phyloP scores from a whole-genome alignment of 2,113 vertebrate species.

The Mugil cephalus region DNA sequence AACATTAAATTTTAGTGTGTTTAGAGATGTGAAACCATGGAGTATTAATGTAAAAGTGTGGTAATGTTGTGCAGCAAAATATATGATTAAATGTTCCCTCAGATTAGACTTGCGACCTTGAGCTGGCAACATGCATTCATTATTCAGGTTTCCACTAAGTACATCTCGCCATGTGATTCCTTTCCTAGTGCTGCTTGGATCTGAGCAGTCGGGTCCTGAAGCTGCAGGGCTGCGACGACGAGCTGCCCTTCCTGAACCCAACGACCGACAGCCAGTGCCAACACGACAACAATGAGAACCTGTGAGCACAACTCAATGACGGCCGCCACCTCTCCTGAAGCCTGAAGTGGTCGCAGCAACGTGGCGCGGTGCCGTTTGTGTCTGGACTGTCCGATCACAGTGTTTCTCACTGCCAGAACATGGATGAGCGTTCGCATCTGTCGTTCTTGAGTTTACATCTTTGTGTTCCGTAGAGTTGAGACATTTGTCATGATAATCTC shows the following conservation, averaged over 20 bases:
- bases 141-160: conserved; percentile 17
- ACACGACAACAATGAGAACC: conserved; percentile 83
- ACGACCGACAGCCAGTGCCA: conserved; percentile 71
- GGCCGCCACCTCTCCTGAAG: conserved; percentile 8
- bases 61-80: too few relatives aligned
- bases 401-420: conserved; percentile 58
- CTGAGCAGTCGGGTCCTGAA: conserved; percentile 86
- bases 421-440: conserved; percentile 38
- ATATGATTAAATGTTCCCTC: too few relatives aligned
- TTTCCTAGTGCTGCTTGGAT: conserved; percentile 90
- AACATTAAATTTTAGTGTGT: too few relatives aligned
- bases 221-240: conserved; percentile 83
- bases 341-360: conserved; percentile 23
- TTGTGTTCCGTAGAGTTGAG: conserved; percentile 71
- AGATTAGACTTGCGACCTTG: background rate
- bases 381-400: conserved; percentile 58
- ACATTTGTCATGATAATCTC: conserved; percentile 57
- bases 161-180: conserved; percentile 2
- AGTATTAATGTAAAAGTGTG: too few relatives aligned
- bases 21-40: too few relatives aligned
- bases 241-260: conserved; percentile 89
- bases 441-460: conserved; percentile 67
- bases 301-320: conserved; percentile 70
- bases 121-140: background rate
- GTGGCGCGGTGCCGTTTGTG: conserved; percentile 20